Evolutionary conservation across 2,888 invertebrate genomes (phyloP), one percentile per base, ranked within the genome.

Genomic region (Branchellion lobata): DNA sequence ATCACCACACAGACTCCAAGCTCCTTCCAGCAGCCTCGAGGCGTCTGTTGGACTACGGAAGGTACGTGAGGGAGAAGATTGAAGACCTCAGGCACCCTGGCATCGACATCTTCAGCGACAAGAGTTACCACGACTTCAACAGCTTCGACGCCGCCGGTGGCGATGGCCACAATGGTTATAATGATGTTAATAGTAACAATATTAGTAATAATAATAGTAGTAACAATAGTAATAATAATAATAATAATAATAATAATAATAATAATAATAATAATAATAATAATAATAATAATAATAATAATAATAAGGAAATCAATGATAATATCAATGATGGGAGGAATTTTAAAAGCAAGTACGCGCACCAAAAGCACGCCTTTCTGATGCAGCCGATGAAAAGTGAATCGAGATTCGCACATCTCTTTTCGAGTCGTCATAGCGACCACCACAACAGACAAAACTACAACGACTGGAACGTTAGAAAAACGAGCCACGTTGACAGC

Each of bases 351-450:
- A 57, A 57, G 24, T 57, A 57, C 24, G 61, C 61, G 3, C n/a
- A 57, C 61, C 61, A 57, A n/a, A 57, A 57, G 61, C 61, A 57
- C 3, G 61, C 61, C 3, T 57, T 57, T n/a, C n/a, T 57, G 61
- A 8, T 57, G 61, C 61, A 57, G 24, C 61, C 61, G n/a, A 24
- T 57, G 61, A 57, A 57, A 5, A 57, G 21, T n/a, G 61, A 57
- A 8, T 57, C 61, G 5, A 57, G 61, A 57, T n/a, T 57, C 21
- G 61, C 61, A n/a, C 21, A 57, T n/a, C 5, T 57, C 24, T 57
- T 57, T n/a, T 57, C 61, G 3, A 57, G 61, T 57, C 61, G 61
- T n/a, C 61, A 57, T 57, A 5, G 21, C 3, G n/a, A 57, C 61
- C 3, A 18, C 24, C 5, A 57, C 61, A 57, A 24, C 21, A 18